Conservation (phyloP, 1,140 invertebrate genomes). For the Anoplophora glabripennis region DNA sequence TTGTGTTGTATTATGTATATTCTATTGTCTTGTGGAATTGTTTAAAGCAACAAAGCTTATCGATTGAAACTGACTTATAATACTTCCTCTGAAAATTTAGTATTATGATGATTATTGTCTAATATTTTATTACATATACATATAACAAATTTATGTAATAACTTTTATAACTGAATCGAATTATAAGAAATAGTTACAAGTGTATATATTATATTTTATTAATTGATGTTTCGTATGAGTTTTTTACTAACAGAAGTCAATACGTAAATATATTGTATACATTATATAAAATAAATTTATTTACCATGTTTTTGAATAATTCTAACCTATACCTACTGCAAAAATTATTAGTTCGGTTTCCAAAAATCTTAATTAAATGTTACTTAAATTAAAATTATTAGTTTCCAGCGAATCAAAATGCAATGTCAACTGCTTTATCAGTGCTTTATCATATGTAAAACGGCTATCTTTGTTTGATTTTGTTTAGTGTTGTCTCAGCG, state of each 20-base stretch:
- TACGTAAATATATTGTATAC: slow-evolving; percentile 5
- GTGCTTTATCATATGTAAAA: too few relatives aligned
- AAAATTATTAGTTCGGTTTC: background rate
- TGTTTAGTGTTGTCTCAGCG: background rate
- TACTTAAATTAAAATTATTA: too few relatives aligned
- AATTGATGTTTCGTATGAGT: slow-evolving; percentile 2
- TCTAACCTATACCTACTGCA: background rate
- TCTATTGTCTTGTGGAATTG: background rate
- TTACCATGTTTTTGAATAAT: slow-evolving; percentile 5
- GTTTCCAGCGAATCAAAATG: too few relatives aligned
- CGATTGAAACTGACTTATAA: background rate
- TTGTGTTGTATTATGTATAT: background rate
- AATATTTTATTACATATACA: too few relatives aligned
- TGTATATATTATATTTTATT: background rate
- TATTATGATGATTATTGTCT: background rate
- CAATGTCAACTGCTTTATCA: too few relatives aligned
- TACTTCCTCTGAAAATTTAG: background rate
- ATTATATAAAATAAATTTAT: slow-evolving; percentile 9
- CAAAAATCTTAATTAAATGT: too few relatives aligned
- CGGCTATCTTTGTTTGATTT: too few relatives aligned
- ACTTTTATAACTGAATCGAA: too few relatives aligned
- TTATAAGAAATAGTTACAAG: background rate
- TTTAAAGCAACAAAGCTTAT: background rate
- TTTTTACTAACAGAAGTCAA: slow-evolving; percentile 6
- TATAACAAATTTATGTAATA: too few relatives aligned